Base-by-base conservation (phyloP, 1,140 invertebrate species). In the Apis dorsata region DNA sequence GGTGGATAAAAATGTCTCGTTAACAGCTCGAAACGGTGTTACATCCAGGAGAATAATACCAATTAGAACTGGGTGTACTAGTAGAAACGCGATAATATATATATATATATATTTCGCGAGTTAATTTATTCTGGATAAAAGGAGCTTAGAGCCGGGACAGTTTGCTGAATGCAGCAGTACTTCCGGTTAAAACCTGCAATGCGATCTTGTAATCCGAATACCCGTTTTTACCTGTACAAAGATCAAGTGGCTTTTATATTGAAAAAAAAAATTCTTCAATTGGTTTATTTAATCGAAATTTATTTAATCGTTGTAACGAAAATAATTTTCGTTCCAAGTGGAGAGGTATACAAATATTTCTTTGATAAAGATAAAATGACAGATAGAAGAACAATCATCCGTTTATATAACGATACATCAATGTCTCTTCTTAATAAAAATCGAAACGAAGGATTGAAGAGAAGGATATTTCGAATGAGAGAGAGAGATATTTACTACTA, bases 121-220 rank as follows among this genome's bases (percentile, higher is more conserved):
- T 90, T 91, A 91, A 91, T 92, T 91, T 92, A 92, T 90, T 90
- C 88, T 62, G 88, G 88, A 91, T 91, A 90, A 90, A 91, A 88
- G 76, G 74, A 89, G 88, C 87, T 90, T 86, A 84, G 85, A 57
- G 59, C 34, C 49, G 15, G 83, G 75, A 60, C 80, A 75, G 63
- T 83, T 72, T 57, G 70, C 69, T 65, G 84, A 78, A 86, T 86
- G 80, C 74, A 79, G 62, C 53, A 57, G 10, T 19, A 55, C 70
- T 71, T 79, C 71, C 69, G 53, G 82, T 59, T 86, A 83, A 86
- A 86, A 79, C 55, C 72, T 68, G 79, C 82, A 83, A 75, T 83
- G 76, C 59, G 72, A 71, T 73, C 34, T 66, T 49, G 55, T 69
- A 71, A 79, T 83, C 49, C 75, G 72, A 86, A 68, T 79, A 83